Evolutionary conservation across 2,797 vertebrate species (phyloP), one percentile per base, ranked within the genome.

Genomic region (Ara ararauna): DNA sequence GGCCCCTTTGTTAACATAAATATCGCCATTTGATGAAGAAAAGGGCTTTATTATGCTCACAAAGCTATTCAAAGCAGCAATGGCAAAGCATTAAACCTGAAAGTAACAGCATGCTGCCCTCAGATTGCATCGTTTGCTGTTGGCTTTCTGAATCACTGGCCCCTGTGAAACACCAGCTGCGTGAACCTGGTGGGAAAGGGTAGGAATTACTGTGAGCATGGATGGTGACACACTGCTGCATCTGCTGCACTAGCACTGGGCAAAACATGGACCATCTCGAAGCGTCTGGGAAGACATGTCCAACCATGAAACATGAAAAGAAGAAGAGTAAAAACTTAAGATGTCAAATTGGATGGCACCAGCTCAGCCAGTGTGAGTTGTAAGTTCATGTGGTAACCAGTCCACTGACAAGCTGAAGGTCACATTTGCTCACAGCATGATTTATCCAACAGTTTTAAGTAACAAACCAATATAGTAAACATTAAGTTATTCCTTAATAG

Each of bases 41-140:
- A 78, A 64, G 16, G 22, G 23, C 21, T 64, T 42, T 21, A 6
- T 64, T 74, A 65, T 72, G 20, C 23, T 90, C 80, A 58, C 58
- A 85, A 85, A 82, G 20, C 30, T 70, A 20, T 54, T 84, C 50
- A 78, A 62, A 87, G n/a, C 11, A 88, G 60, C 32, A 67, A 42
- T 38, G 53, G 42, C 47, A 88, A 82, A 93, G 70, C 8, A n/a
- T 61, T 47, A 75, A 89, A 94, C 87, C 72, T 70, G 86, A 95
- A 97, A 90, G 78, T 85, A 95, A 82, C 72, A 77, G 13, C 32
- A 17, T 32, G 19, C 47, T 90, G 56, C 40, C 34, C 34, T 93
- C 64, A 77, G 48, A 74, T 61, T 5, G 4, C 58, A 26, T 76
- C 0, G 1, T 68, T 72, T 81, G 45, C 53, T 56, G 5, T 78